These are phyloP conservation scores for Ailurus styani DNA, from an alignment of 2,113 vertebrate species.

Conservation along the genomic window DNA sequence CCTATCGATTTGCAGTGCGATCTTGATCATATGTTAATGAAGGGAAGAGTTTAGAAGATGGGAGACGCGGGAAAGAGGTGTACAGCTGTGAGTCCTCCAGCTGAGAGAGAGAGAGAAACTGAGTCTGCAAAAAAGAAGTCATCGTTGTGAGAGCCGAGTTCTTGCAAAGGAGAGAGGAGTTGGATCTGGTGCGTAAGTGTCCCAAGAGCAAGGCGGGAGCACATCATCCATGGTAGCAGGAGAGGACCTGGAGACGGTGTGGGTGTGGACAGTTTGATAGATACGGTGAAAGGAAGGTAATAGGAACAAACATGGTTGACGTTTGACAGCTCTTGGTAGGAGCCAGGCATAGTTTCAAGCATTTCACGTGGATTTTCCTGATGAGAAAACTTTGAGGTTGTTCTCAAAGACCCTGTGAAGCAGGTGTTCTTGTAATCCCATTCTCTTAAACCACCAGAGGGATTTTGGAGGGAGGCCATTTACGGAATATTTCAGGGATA, in stretches of 20 bases:
- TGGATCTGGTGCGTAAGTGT: neutral
- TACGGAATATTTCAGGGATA: neutral
- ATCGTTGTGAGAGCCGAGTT: neutral
- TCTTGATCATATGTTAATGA: neutral
- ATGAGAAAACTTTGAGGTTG: neutral
- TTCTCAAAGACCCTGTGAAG: too few relatives aligned
- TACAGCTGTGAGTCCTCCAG: neutral
- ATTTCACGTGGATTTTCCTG: neutral
- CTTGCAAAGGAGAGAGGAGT: neutral
- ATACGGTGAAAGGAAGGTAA: neutral
- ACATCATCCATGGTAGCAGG: neutral
- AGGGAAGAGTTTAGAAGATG: neutral
- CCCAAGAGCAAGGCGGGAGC: neutral
- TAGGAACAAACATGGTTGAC: neutral
- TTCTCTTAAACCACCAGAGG: neutral
- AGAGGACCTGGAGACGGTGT: neutral
- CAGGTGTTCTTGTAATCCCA: neutral
- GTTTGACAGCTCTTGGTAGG: neutral
- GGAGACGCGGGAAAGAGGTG: neutral
- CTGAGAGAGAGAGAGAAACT: neutral
- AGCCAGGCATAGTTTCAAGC: neutral
- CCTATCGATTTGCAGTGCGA: neutral
- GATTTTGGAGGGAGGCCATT: neutral
- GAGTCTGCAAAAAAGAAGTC: neutral
- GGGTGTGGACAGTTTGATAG: neutral